Percentiles rank a stretch among this genome's conserved stretches.
phyloP scores from a whole-genome alignment of 2,797 vertebrate species.

The Ispidina picta region DNA sequence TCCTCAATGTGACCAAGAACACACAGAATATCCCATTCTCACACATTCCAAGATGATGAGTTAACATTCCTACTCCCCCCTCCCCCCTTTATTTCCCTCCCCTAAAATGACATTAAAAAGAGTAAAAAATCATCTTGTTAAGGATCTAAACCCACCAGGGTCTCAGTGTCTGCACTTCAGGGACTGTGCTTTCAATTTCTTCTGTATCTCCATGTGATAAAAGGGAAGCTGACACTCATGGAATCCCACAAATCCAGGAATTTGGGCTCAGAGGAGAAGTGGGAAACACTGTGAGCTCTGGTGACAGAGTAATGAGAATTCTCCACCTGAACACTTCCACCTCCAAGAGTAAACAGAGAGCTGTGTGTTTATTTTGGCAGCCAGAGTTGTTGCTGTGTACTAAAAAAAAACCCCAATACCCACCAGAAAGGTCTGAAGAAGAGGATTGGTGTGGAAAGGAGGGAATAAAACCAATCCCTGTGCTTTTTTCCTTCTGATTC shows the following conservation, averaged over 20 bases:
- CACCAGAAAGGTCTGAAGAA: not conserved
- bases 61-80: not conserved
- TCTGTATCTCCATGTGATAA: not conserved
- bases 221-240: not conserved
- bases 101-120: not conserved
- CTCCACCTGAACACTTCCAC: not conserved
- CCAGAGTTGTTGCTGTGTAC: not conserved
- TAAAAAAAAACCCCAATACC: not conserved
- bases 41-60: accelerated
- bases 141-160: no score
- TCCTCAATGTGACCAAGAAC: not conserved
- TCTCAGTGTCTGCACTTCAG: not conserved
- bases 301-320: not conserved
- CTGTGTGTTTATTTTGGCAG: not conserved
- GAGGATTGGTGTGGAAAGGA: not conserved
- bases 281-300: not conserved
- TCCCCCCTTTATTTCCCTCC: not conserved
- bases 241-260: not conserved
- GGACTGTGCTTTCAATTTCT: not conserved
- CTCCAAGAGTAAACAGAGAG: not conserved
- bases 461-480: not conserved
- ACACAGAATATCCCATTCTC: not conserved
- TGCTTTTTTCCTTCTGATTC: not conserved
- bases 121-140: no score
- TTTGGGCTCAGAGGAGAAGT: not conserved